Evolutionary conservation across 2,888 invertebrate species (phyloP), one percentile per base, ranked within the genome.

Genomic region (Argyresthia goedartella): DNA sequence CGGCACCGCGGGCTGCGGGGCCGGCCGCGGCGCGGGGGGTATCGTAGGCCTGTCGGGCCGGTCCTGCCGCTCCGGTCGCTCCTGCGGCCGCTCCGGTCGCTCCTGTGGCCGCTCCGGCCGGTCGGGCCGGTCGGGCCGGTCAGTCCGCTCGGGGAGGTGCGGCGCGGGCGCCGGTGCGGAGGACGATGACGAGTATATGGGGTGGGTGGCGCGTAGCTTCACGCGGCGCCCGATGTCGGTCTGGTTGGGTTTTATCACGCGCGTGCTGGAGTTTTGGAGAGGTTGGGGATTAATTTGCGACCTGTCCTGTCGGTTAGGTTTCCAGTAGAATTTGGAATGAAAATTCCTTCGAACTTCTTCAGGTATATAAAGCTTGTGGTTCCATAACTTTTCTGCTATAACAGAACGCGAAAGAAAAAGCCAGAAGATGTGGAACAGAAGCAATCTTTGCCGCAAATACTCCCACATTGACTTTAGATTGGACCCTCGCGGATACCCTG

Each of bases 221-320:
- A 95, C 93, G 76, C 94, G 94, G 61, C 95, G 90, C 55, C 96
- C 95, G 68, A 96, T 95, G 80, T 95, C 94, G 66, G 93, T 93
- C 73, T 94, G 94, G 82, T 94, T 95, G 63, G 94, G 93, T 82
- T 97, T 96, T 73, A 97, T 97, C 78, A 95, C 97, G 76, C 96
- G 92, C 68, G 96, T 95, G 88, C 96, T 95, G 87, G 51, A 89
- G 89, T 35, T 15, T 10, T 9, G 9, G 15, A 45, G 6, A 7
- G 45, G 15, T 45, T 45, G 16, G 14, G n/a, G 43, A 44, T 44
- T 44, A 13, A n/a, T n/a, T n/a, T n/a, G n/a, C n/a, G n/a, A n/a
- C 4, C 11, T 41, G n/a, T 41, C 8, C 13, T 13, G 6, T 11
- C n/a, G 41, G 8, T 13, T n/a, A 1, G 4, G n/a, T n/a, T n/a